Conservation (phyloP, 2,797 vertebrate species). For the Steatocranus sp. region DNA sequence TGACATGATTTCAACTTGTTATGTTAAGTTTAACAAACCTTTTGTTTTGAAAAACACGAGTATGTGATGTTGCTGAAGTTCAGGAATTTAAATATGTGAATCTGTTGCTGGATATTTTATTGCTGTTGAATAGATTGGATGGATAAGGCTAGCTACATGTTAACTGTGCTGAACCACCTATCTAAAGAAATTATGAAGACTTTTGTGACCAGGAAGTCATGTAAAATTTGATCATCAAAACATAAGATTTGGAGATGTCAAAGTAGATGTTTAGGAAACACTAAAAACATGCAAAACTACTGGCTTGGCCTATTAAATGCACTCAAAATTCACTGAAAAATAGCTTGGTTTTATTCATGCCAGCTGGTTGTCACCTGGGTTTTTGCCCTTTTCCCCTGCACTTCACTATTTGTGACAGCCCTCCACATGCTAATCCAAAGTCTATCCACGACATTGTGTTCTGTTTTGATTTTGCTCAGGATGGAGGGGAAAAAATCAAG, state of each 20-base stretch:
- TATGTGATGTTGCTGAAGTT: neutral
- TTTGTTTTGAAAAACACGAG: neutral
- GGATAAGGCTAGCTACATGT: neutral
- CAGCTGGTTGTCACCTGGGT: neutral
- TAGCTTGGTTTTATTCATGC: conserved; percentile 13
- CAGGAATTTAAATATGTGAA: neutral
- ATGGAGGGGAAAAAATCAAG: conserved; percentile 83
- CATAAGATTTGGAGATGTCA: conserved; percentile 22
- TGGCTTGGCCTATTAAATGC: conserved; percentile 7
- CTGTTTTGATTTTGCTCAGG: conserved; percentile 76
- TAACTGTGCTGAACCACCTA: neutral
- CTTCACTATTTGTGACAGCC: conserved; percentile 26
- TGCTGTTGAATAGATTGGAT: neutral
- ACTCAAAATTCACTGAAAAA: conserved; percentile 9
- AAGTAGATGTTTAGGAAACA: neutral
- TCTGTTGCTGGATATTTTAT: neutral
- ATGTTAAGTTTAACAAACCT: neutral
- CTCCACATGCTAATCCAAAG: conserved; percentile 64
- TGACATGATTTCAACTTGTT: neutral
- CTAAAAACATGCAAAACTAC: conserved; percentile 24
- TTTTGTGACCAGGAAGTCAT: neutral
- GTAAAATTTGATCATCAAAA: neutral
- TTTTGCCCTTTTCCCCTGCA: neutral
- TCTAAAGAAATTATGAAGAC: neutral
- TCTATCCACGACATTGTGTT: conserved; percentile 70